Conservation (phyloP, 2,888 invertebrate species). For the Caenorhabditis angaria region DNA sequence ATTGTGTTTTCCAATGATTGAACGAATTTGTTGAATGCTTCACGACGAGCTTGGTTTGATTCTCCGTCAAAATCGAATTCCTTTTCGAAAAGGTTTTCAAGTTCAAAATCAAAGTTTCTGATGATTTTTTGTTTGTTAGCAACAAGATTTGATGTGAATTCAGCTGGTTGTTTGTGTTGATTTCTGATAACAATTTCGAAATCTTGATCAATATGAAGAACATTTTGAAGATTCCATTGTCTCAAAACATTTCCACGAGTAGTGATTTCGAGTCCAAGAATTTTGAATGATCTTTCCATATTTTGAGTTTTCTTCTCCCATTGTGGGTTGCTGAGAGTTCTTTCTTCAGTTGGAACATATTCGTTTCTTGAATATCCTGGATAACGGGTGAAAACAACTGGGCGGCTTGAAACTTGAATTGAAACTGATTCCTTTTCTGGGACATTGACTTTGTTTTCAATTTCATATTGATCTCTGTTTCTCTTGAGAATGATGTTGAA, state of each 20-base stretch:
- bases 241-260: constrained; percentile 43
- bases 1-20: constrained; percentile 15
- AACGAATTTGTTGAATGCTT: constrained; percentile 37
- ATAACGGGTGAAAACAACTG: constrained; percentile 53
- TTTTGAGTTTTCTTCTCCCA: constrained; percentile 32
- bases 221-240: constrained; percentile 32
- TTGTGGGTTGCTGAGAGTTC: constrained; percentile 46
- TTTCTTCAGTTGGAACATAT: constrained; percentile 50
- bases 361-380: constrained; percentile 28
- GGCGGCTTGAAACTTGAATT: constrained; percentile 48
- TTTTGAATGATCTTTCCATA: constrained; percentile 27
- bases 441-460: constrained; percentile 28
- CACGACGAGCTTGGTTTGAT: constrained; percentile 26
- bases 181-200: constrained; percentile 44
- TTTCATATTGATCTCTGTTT: constrained; percentile 26
- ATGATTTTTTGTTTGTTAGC: constrained; percentile 15
- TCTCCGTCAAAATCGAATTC: constrained; percentile 27
- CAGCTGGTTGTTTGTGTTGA: constrained; percentile 24
- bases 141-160: constrained; percentile 22
- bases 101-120: constrained; percentile 26
- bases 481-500: constrained; percentile 19
- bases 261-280: constrained; percentile 43
- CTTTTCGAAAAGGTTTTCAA: constrained; percentile 48
- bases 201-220: constrained; percentile 54
- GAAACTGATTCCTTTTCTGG: constrained; percentile 48